A percentile compares a stretch with the other conserved stretches of the same genome.
Conservation (phyloP, 2,113 vertebrate genomes). For the Coregonus clupeaformis region DNA sequence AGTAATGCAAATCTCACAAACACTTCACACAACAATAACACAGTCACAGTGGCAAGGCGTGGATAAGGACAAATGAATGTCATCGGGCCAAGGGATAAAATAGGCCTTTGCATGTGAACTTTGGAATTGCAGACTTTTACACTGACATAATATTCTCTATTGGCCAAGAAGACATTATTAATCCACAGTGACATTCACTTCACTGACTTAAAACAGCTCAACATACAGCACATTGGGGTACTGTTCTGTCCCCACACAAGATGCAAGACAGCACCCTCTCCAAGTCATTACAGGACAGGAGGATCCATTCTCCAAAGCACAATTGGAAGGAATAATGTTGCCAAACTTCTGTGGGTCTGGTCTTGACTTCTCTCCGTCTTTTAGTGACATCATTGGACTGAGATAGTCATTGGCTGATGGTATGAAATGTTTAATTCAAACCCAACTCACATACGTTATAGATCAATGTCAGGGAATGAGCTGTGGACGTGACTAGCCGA, state of each 20-base stretch:
- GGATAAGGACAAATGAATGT: slow-evolving; percentile 13
- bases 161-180: slow-evolving; percentile 7
- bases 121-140: not conserved
- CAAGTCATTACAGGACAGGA: not conserved
- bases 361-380: no score
- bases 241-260: not conserved
- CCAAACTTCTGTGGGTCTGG: not conserved
- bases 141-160: slow-evolving; percentile 22
- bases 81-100: slow-evolving; percentile 10
- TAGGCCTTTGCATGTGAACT: not conserved
- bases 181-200: not conserved
- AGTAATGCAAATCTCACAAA: not conserved
- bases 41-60: slow-evolving; percentile 4
- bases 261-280: not conserved
- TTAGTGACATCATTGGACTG: no score
- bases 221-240: not conserved
- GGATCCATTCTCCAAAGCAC: not conserved
- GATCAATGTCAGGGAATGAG: no score
- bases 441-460: no score
- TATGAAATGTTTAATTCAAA: no score
- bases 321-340: not conserved
- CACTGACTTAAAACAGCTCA: slow-evolving; percentile 1
- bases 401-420: no score
- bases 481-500: no score
- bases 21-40: not conserved